Conservation (phyloP, 2,888 invertebrate genomes). For the Agriopis marginaria region DNA sequence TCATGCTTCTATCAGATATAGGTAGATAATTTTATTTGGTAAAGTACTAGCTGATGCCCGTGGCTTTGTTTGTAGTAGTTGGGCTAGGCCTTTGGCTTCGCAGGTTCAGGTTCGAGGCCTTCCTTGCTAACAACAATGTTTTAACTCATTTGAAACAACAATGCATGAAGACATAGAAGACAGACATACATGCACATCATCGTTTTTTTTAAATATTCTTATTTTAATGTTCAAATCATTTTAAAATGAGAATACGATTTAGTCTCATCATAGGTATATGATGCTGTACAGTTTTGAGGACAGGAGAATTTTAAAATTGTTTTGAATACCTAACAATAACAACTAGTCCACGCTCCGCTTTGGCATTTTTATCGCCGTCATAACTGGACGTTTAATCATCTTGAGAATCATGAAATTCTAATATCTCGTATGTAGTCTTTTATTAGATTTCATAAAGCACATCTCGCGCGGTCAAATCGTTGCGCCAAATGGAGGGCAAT, state of each 20-base stretch:
- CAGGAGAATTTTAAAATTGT: conserved; percentile 39
- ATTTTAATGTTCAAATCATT: not conserved
- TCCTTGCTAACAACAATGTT: too few species aligned
- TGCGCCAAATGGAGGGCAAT: conserved; percentile 14
- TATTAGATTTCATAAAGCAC: conserved; percentile 44
- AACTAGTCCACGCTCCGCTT: conserved; percentile 39
- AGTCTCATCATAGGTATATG: not conserved
- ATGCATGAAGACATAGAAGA: too few species aligned
- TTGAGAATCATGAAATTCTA: conserved; percentile 48
- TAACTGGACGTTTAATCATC: conserved; percentile 50
- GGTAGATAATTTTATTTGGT: too few species aligned
- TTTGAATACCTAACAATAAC: conserved; percentile 43
- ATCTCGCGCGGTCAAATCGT: conserved; percentile 12
- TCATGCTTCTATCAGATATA: not conserved
- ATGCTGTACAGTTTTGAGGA: conserved; percentile 25
- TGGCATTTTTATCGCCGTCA: conserved; percentile 45
- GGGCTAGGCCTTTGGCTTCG: too few species aligned
- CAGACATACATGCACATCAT: too few species aligned
- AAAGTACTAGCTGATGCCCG: too few species aligned
- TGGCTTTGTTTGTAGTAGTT: too few species aligned
- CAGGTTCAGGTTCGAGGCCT: too few species aligned
- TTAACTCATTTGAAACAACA: too few species aligned
- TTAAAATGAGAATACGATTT: not conserved
- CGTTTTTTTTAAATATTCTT: too few species aligned
- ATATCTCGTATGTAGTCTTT: conserved; percentile 47